Base-by-base conservation (phyloP, 2,797 vertebrate species). In the Geotrypetes seraphini region DNA sequence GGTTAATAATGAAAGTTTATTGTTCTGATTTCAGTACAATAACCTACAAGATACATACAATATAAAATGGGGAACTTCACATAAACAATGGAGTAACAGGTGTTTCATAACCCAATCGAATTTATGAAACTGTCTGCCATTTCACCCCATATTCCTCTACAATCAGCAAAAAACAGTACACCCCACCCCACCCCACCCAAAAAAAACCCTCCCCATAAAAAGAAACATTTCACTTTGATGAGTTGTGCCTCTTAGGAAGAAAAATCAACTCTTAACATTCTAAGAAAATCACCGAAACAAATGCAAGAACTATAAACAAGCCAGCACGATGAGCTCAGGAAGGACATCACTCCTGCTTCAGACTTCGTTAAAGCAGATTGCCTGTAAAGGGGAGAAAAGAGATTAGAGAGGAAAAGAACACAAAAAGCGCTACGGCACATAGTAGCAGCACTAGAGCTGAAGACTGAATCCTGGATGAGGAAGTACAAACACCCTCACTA, bases 41-140 rank as follows among this genome's bases (percentile, higher is more conserved):
- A 61, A 75, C 60, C 76, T 83, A 81, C 75, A 68, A 71, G 69
- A 69, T 78, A 80, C 77, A 76, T 78, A 82, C 75, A 79, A 70
- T 82, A 84, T 77, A 84, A 82, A 80, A 81, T 57, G 57, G 69
- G 63, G n/a, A 76, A 69, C 57, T 7, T 65, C 72, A 83, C 76
- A 71, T n/a, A 80, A 83, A 76, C 71, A 72, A 69, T 63, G 62
- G 64, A 61, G 70, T 75, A 60, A 60, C 47, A 63, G 69, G 75
- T 62, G 69, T 69, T 74, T 58, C 68, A 70, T 74, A 59, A 77
- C 46, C 30, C 17, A 31, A 47, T 71, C 71, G 57, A 76, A 62
- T 43, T 61, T 60, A 75, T 59, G 58, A 62, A 60, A 71, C 40
- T 47, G 56, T 37, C 47, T 56, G 65, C 67, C 52, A 36, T 47